Percentiles rank a stretch among this genome's conserved stretches.
phyloP scores from a whole-genome alignment of 92 coral and sea anemone species.

The Paragorgia papillata region DNA sequence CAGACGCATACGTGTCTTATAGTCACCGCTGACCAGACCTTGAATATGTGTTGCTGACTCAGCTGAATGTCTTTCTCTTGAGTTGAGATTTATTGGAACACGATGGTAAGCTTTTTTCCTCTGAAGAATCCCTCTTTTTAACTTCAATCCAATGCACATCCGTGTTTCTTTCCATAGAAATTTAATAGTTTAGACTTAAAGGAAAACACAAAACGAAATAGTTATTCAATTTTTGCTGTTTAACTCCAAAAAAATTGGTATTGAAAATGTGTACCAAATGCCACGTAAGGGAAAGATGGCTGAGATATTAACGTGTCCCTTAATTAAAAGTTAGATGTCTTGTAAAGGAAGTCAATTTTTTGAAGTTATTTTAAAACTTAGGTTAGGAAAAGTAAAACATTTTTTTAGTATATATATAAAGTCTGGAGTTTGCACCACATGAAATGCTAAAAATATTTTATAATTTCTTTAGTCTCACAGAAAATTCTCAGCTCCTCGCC shows the following conservation, averaged over 20 bases:
- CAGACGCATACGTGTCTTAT: background rate
- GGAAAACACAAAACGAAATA: background rate
- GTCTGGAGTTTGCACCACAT: too few relatives aligned
- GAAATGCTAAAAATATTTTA: background rate
- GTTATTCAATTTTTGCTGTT: background rate
- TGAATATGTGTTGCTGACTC: conserved; percentile 2
- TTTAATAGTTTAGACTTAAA: background rate
- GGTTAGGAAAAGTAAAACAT: too few relatives aligned
- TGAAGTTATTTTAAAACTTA: too few relatives aligned
- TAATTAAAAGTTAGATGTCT: too few relatives aligned
- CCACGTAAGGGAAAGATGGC: too few relatives aligned
- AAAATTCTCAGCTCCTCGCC: conserved; percentile 99
- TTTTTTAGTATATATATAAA: too few relatives aligned
- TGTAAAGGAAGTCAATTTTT: too few relatives aligned
- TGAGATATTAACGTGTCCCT: too few relatives aligned
- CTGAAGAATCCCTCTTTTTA: background rate
- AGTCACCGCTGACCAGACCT: background rate
- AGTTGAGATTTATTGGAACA: conserved; percentile 25
- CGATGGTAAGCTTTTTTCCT: conserved; percentile 8
- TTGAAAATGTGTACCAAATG: background rate
- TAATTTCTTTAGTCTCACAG: conserved; percentile 82
- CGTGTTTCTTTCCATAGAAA: background rate
- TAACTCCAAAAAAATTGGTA: background rate
- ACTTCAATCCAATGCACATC: conserved; percentile 3
- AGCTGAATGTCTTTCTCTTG: conserved; percentile 22